Percentiles rank a stretch among this genome's conserved stretches.
These are phyloP conservation scores for Tachycineta bicolor DNA, from an alignment of 2,113 vertebrate genomes.

Conservation along the genomic window DNA sequence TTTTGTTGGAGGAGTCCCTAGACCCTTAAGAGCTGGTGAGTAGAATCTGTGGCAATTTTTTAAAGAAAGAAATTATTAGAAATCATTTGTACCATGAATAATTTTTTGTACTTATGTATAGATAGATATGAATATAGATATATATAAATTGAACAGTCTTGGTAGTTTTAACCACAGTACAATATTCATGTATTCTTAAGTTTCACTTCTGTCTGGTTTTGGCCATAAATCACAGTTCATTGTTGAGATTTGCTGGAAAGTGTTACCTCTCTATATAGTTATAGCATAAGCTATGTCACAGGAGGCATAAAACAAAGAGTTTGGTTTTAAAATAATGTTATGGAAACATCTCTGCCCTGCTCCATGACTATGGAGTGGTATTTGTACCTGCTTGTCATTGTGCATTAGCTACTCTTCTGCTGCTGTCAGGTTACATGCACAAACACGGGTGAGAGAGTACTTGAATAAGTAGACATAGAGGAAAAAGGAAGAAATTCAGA, in stretches of 20 bases:
- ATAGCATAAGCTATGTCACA: background rate
- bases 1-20: constrained; percentile 97
- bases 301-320: background rate
- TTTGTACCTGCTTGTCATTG: background rate
- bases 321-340: background rate
- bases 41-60: background rate
- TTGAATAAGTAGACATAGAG: background rate
- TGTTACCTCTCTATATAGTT: background rate
- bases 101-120: background rate
- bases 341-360: background rate
- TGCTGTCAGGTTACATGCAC: background rate
- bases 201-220: background rate
- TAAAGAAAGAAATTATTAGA: background rate
- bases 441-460: background rate
- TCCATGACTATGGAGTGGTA: background rate
- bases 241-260: background rate
- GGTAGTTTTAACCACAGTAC: background rate
- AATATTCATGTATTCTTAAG: background rate
- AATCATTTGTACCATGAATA: background rate
- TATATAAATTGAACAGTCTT: background rate
- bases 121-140: background rate
- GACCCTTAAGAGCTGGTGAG: constrained; percentile 93
- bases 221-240: background rate
- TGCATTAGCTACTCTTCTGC: background rate
- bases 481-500: background rate